A percentile compares a stretch with the other conserved stretches of the same genome.
Evolutionary conservation across 2,797 vertebrate species (phyloP).

Genomic region (Pangasius larnaudii): DNA sequence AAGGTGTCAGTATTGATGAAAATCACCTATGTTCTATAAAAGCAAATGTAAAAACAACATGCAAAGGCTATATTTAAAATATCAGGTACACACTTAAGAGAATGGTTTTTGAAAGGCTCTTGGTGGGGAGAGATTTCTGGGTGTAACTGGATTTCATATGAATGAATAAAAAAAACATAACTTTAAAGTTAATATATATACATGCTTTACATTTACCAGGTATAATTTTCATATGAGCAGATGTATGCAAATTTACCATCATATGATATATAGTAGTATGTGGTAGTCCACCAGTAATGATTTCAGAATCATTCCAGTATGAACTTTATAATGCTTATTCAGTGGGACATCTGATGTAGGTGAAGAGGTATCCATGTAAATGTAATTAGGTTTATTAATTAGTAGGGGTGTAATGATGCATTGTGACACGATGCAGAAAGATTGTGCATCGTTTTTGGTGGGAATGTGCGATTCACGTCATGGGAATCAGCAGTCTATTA

Average conservation of each 20-base stretch:
- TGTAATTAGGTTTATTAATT: neutral
- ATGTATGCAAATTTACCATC: neutral
- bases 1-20: neutral
- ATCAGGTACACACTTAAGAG: neutral
- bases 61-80: neutral
- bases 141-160: neutral
- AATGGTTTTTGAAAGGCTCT: neutral
- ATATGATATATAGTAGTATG: neutral
- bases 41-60: neutral
- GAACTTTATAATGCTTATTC: no score
- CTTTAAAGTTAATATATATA: neutral
- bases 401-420: neutral
- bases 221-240: neutral
- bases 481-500: no score
- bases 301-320: no score
- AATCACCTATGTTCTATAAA: neutral
- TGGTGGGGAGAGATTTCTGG: neutral
- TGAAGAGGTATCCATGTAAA: neutral
- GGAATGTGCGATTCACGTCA: neutral
- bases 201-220: neutral
- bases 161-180: neutral
- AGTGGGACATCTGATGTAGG: neutral
- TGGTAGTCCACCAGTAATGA: no score
- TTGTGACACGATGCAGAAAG: neutral
- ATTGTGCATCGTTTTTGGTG: neutral